Evolutionary conservation across 2,113 vertebrate species (phyloP).

Genomic region (Pterophyllum scalare): DNA sequence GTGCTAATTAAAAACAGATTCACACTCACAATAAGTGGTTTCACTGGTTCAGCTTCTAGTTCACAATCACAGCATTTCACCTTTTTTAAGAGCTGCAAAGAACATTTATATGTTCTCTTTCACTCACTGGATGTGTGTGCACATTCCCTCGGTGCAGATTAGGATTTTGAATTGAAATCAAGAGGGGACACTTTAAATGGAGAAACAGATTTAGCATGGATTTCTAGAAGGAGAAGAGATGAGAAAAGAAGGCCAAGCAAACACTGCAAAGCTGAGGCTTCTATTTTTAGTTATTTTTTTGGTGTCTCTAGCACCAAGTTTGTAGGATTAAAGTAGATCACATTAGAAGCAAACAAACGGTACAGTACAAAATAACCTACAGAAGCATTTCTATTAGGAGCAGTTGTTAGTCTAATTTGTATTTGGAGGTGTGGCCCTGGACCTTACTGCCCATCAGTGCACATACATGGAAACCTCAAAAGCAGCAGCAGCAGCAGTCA

Average conservation of each 20-base stretch:
- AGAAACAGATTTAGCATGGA: slow-evolving; percentile 3
- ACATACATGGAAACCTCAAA: no score
- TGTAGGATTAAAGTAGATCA: neutral
- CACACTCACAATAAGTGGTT: neutral
- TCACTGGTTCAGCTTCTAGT: neutral
- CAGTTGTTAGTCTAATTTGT: no score
- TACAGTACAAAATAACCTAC: no score
- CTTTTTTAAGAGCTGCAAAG: neutral
- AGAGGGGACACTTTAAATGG: slow-evolving; percentile 28
- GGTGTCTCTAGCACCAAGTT: neutral
- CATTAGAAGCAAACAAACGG: no score
- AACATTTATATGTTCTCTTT: neutral
- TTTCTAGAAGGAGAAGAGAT: neutral
- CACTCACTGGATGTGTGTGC: neutral
- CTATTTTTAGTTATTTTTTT: neutral
- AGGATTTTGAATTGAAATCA: slow-evolving; percentile 14
- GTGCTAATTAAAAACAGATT: neutral
- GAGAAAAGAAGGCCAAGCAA: neutral
- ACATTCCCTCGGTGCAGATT: neutral
- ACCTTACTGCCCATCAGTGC: no score
- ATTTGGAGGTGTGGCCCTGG: no score
- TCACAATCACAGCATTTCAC: neutral
- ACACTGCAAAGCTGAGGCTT: neutral
- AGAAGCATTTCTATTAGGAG: no score
- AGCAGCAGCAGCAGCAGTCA: no score